phyloP scores from a whole-genome alignment of 2,888 invertebrate species.

The Stenodera caucasica region DNA sequence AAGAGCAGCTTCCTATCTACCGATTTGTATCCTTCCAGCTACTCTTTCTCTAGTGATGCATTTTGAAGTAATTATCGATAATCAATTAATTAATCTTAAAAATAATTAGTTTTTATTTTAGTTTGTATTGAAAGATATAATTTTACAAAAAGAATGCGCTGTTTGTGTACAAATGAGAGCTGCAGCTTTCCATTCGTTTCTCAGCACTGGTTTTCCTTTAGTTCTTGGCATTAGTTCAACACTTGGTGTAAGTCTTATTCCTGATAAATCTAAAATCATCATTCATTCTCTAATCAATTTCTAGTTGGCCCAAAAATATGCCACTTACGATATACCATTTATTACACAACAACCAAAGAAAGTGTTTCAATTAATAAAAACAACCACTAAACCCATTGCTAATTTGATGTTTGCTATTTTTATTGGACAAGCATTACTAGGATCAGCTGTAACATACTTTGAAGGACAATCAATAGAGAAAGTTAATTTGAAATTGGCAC shows the following conservation, averaged over 20 bases:
- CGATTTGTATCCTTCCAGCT: slow-evolving; percentile 64
- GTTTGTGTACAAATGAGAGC: slow-evolving; percentile 67
- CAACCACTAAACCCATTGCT: slow-evolving; percentile 60
- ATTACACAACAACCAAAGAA: slow-evolving; percentile 61
- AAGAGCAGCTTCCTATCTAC: slow-evolving; percentile 62
- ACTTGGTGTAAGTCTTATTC: slow-evolving; percentile 64
- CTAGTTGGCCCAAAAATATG: slow-evolving; percentile 65
- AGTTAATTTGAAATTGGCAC: slow-evolving; percentile 52
- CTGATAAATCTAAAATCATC: slow-evolving; percentile 48
- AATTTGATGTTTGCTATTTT: slow-evolving; percentile 58
- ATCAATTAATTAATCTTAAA: slow-evolving; percentile 3
- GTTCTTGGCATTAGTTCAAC: slow-evolving; percentile 53
- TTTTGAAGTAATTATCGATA: slow-evolving; percentile 56
- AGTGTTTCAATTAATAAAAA: slow-evolving; percentile 59
- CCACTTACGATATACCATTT: slow-evolving; percentile 67
- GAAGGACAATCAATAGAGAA: slow-evolving; percentile 60
- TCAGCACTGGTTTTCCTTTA: slow-evolving; percentile 65
- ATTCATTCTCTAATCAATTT: slow-evolving; percentile 24
- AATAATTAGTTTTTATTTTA: slow-evolving; percentile 46
- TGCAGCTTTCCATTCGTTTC: slow-evolving; percentile 58
- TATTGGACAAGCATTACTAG: slow-evolving; percentile 59
- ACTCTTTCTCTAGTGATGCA: slow-evolving; percentile 61
- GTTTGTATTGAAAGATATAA: slow-evolving; percentile 61
- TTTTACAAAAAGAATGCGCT: slow-evolving; percentile 66
- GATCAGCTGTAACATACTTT: slow-evolving; percentile 64